These are phyloP conservation scores for Andrena chrysosceles DNA, from an alignment of 2,888 invertebrate genomes.

Conservation along the genomic window DNA sequence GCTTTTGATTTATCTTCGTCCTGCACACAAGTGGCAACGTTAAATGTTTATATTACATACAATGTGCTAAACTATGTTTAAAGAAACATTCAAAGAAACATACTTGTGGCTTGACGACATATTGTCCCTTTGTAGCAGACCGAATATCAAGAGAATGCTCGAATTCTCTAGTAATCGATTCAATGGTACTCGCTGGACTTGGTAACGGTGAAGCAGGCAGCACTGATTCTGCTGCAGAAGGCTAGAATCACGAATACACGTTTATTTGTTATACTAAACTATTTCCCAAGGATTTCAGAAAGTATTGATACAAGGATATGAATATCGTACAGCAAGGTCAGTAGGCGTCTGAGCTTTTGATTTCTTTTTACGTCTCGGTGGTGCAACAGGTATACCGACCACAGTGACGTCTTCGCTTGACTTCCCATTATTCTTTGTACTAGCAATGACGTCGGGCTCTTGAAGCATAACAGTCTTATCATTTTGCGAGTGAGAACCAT, in stretches of 20 bases:
- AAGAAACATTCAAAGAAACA: slow-evolving; percentile 15
- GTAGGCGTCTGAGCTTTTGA: slow-evolving; percentile 84
- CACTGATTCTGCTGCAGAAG: slow-evolving; percentile 81
- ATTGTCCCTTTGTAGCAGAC: slow-evolving; percentile 88
- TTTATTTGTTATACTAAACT: slow-evolving; percentile 1
- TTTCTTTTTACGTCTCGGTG: slow-evolving; percentile 93
- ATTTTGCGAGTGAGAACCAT: slow-evolving; percentile 74
- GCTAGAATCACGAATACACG: slow-evolving; percentile 80
- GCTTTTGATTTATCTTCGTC: slow-evolving; percentile 90
- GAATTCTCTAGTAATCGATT: slow-evolving; percentile 92
- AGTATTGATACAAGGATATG: slow-evolving; percentile 14
- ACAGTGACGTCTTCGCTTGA: slow-evolving; percentile 77
- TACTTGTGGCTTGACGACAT: slow-evolving; percentile 88
- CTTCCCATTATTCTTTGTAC: slow-evolving; percentile 89
- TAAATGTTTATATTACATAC: neutral
- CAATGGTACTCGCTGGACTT: slow-evolving; percentile 92
- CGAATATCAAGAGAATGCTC: slow-evolving; percentile 92
- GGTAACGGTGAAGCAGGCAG: slow-evolving; percentile 87
- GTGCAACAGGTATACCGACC: slow-evolving; percentile 88
- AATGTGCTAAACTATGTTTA: neutral
- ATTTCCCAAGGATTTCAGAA: neutral
- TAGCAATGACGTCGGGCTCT: slow-evolving; percentile 97
- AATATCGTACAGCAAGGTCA: slow-evolving; percentile 82
- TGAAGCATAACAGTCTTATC: slow-evolving; percentile 85
- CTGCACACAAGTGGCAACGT: slow-evolving; percentile 79